Base-by-base conservation (phyloP, 1,140 invertebrate species). In the Ceratosolen fusciceps region DNA sequence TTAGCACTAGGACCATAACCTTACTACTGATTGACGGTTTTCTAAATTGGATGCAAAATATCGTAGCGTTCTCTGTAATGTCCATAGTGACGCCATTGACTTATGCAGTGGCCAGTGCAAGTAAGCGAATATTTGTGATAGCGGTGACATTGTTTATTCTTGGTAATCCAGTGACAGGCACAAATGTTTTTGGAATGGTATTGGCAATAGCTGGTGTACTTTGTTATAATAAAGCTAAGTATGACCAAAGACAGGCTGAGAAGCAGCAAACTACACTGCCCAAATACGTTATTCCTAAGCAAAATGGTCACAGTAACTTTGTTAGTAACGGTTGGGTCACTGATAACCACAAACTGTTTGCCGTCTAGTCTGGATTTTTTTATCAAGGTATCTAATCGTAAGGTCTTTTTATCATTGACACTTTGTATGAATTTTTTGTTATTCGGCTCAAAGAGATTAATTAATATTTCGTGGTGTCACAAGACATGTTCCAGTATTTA, bases 111-210 rank as follows among this genome's bases (percentile, higher is more conserved):
- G 96, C 97, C 21, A 98, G 96, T 89, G 96, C 97, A 19, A 96
- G 96, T n/a, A 99, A 99, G 90, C 92, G 98, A 83, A 96, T 99
- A 81, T 96, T 96, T 79, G 96, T 99, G 26, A 99, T 99, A 83
- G 94, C 93, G 29, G 94, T 96, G 31, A 98, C 97, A 9, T 91
- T 99, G 75, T 88, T 98, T 56, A 92, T 98, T 80, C 90, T 99
- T 78, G 94, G 95, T 37, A 99, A 99, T 91, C 98, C 98, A 1
- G 97, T 99, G 1, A 97, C 97, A 5, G 90, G 92, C 72, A 89
- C 94, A 49, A 99, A 99, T 90, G 88, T 98, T 80, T 91, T 96
- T 67, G 98, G 98, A 54, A 99, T 99, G 97, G 90, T 94, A 43
- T 85, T 98, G 77, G 97, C 98, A 5, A 95, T 98, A 79, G 90